Evolutionary conservation across 1,140 invertebrate species (phyloP), one percentile per base, ranked within the genome.

Genomic region (Drosophila kurseongensis): DNA sequence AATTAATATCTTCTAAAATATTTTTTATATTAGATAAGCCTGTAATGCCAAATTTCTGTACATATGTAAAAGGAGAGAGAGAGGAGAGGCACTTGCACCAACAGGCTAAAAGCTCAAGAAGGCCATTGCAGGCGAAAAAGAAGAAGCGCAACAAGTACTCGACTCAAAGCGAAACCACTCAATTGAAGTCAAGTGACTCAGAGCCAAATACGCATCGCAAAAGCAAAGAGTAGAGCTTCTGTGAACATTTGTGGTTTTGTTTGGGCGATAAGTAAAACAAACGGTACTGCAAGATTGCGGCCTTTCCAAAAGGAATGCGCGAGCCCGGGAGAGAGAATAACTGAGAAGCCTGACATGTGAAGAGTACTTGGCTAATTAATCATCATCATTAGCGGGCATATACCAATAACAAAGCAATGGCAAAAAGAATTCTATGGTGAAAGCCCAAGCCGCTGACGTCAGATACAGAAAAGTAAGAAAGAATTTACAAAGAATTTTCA

Each of bases 361-460:
- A 86, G 78, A 82, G 59, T 62, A 51, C 66, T 57, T 23, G 50
- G 56, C 68, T 76, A 82, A 86, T 86, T 86, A 82, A 76, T 86
- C 78, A 82, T 80, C 60, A 69, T 82, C 62, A 56, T 86, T 69
- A 80, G 62, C 47, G 51, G 48, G 47, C 23, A 54, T 36, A 59
- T 50, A 67, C 42, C 54, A 76, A 67, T 57, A 65, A 16, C 45
- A 52, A 54, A 36, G 14, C 27, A 45, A 69, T 57, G 29, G 35
- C 32, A 48, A 41, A 69, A 41, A 42, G 59, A 57, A 55, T 55
- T n/a, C 6, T 1, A 13, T 5, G 51, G 60, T 63, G 51, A 63
- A 71, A 71, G 51, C 36, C 42, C 62, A 13, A 8, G 9, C 29
- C 35, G 63, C 27, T 71, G 67, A 71, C 65, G 67, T 69, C 63